These are phyloP conservation scores for Anguilla marmorata DNA, from an alignment of 2,797 vertebrate genomes.

Conservation along the genomic window DNA sequence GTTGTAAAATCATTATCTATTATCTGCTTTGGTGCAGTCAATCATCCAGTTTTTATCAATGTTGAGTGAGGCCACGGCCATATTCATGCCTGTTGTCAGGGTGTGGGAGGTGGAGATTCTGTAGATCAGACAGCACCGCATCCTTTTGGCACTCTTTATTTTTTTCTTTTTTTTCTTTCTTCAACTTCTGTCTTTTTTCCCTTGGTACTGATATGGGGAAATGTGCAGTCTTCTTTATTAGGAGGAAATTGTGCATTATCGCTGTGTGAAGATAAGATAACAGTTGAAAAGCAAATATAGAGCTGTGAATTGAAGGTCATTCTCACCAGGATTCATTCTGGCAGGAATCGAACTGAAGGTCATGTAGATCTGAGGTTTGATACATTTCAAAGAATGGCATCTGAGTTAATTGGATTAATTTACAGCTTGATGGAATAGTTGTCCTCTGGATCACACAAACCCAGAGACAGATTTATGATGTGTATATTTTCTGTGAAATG, in stretches of 20 bases:
- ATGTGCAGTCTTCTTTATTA: conserved; percentile 7
- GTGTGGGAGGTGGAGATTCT: not conserved
- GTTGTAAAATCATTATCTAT: not conserved
- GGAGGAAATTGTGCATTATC: conserved; percentile 11
- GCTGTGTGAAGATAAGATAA: conserved; percentile 10
- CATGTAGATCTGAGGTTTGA: not conserved
- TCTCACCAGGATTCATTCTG: conserved; percentile 19
- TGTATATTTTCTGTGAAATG: not conserved
- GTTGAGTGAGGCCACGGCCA: not conserved
- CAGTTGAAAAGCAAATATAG: not conserved
- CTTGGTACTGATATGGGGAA: not conserved
- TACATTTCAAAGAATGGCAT: conserved; percentile 13
- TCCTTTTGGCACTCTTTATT: not conserved
- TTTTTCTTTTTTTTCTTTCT: not conserved
- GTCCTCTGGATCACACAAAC: not conserved
- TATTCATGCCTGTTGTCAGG: not conserved
- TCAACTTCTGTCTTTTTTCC: not conserved
- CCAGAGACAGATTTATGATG: not conserved
- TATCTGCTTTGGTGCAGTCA: not conserved
- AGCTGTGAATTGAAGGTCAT: conserved; percentile 27
- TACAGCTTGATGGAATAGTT: not conserved
- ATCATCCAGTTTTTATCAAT: not conserved
- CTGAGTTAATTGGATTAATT: conserved; percentile 14
- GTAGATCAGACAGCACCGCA: not conserved
- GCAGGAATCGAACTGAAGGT: conserved; percentile 15